phyloP scores from a whole-genome alignment of 2,797 vertebrate species.

The Melanogrammus aeglefinus region DNA sequence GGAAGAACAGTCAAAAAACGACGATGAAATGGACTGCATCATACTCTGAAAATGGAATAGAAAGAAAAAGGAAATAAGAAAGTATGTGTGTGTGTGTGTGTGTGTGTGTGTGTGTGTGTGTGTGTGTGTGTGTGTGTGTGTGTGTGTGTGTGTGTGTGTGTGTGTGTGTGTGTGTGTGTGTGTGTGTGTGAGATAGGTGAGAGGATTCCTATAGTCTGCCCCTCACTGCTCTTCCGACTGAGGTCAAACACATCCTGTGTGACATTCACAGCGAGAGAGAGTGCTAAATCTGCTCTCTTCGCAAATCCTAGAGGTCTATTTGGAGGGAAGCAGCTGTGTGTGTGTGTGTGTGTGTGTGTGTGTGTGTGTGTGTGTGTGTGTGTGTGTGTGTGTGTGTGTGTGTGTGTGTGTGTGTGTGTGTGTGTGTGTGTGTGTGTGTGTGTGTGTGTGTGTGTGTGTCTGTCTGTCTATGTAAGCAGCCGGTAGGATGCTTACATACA shows the following conservation, averaged over 20 bases:
- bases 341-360: background rate
- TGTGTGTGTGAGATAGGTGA: background rate
- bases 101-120: too few relatives aligned
- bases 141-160: too few relatives aligned
- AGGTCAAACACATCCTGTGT: constrained; percentile 45
- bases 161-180: background rate
- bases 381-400: background rate
- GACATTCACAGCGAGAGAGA: constrained; percentile 48
- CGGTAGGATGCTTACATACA: too few relatives aligned
- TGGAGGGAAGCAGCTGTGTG: constrained; percentile 19
- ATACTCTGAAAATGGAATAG: background rate
- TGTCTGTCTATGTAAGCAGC: background rate
- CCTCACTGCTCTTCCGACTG: constrained; percentile 29
- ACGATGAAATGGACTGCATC: background rate
- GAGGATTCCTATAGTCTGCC: constrained; percentile 25
- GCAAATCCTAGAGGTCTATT: constrained; percentile 37
- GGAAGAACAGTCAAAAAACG: constrained; percentile 25
- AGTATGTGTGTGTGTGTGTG: too few relatives aligned
- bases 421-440: background rate
- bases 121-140: too few relatives aligned
- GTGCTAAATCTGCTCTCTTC: constrained; percentile 45
- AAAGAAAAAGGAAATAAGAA: background rate
- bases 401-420: background rate
- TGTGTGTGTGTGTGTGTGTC: background rate
- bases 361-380: background rate